Evolutionary conservation across 2,797 vertebrate species (phyloP), one percentile per base, ranked within the genome.

Genomic region (Coilia nasus): DNA sequence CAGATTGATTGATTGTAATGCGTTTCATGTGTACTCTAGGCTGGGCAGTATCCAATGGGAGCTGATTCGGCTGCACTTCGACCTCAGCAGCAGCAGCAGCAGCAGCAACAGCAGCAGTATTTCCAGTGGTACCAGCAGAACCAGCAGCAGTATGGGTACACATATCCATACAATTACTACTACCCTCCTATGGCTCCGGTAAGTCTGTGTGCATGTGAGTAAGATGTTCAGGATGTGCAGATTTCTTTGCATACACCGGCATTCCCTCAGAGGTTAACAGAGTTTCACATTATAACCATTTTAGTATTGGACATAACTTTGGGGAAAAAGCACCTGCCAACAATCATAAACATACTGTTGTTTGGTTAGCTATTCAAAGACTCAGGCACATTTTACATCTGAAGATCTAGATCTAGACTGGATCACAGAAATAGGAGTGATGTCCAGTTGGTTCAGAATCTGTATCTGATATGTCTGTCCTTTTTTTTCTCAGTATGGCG

Each of bases 161-260:
- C 94, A 11, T 98, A 98, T 64, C 95, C 96, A 0, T 98, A 98
- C 88, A 94, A 95, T 88, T 97, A 97, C 89, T 97, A 97, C 89
- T 97, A 97, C 83, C 91, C 54, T 93, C 93, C 86, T 17, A 91
- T 97, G 93, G 82, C 83, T 82, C 91, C 93, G 81, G 95, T 95
- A 90, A 93, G 94, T 94, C 82, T 60, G 83, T 0, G 84, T 50
- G 71, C 21, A 84, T 86, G 31, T 81, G 11, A 3, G 11, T 0
- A 54, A 54, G 50, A 54, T 54, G 14, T 54, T 1, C 50, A 54
- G 7, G 50, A 54, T 54, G 7, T 54, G 50, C 7, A 54, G 50
- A 1, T 54, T 54, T 54, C 50, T 54, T 14, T 54, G 50, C 14
- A 14, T n/a, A 54, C 35, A 41, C 35, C 5, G 5, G 35, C 35